Conservation (phyloP, 2,888 invertebrate genomes). For the Macaria liturata region DNA sequence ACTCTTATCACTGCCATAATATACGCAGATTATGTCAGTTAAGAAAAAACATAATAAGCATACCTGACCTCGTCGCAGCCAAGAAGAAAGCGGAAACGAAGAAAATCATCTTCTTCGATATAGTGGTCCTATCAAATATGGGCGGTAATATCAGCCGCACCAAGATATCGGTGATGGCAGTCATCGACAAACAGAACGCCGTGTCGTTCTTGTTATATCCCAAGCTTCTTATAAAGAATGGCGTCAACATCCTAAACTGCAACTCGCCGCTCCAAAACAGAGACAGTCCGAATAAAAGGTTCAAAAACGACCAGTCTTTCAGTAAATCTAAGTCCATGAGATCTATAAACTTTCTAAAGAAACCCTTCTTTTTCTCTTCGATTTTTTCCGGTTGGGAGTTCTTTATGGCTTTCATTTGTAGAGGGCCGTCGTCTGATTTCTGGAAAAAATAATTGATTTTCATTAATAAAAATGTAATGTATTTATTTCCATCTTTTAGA, state of each 20-base stretch:
- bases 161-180: slow-evolving; percentile 89
- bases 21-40: too few species aligned
- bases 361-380: slow-evolving; percentile 65
- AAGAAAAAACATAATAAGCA: slow-evolving; percentile 54
- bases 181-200: slow-evolving; percentile 89
- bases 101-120: slow-evolving; percentile 88
- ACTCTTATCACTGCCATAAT: too few species aligned
- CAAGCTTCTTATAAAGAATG: slow-evolving; percentile 86
- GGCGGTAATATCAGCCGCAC: slow-evolving; percentile 89
- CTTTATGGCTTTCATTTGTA: slow-evolving; percentile 76
- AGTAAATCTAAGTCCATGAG: slow-evolving; percentile 88
- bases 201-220: slow-evolving; percentile 86
- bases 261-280: slow-evolving; percentile 90
- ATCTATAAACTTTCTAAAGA: slow-evolving; percentile 82
- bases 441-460: slow-evolving; percentile 44
- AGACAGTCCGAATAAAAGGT: slow-evolving; percentile 88
- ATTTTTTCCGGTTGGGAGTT: slow-evolving; percentile 58
- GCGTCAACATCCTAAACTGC: slow-evolving; percentile 89
- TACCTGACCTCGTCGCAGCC: slow-evolving; percentile 89
- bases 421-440: slow-evolving; percentile 73
- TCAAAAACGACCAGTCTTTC: slow-evolving; percentile 88
- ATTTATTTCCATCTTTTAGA: too few species aligned
- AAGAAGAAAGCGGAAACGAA: slow-evolving; percentile 88
- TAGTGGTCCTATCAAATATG: slow-evolving; percentile 86
- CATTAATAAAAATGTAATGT: too few species aligned